A percentile compares a stretch with the other conserved stretches of the same genome.
Evolutionary conservation across 2,113 vertebrate species (phyloP).

Genomic region (Argyrosomus japonicus): DNA sequence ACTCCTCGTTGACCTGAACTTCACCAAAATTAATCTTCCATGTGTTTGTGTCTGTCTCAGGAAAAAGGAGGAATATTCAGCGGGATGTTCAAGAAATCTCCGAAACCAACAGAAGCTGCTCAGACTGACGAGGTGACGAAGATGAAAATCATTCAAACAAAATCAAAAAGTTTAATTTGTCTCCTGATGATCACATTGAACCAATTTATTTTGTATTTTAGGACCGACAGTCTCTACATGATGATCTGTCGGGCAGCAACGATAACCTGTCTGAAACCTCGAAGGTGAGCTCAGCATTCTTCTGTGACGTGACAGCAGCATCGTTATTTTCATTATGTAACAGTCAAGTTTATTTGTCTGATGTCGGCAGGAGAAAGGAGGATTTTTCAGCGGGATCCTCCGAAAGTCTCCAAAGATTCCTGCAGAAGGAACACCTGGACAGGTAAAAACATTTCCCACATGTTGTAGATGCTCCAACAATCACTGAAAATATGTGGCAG

Average conservation of each 20-base stretch:
- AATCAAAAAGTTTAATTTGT: rapidly evolving
- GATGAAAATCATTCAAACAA: not conserved
- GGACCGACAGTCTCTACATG: slow-evolving; percentile 26
- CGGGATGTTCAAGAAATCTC: slow-evolving; percentile 65
- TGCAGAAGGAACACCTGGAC: slow-evolving; percentile 15
- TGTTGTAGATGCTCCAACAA: not conserved
- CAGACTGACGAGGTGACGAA: slow-evolving; percentile 44
- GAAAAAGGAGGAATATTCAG: slow-evolving; percentile 65
- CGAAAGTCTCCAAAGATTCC: slow-evolving; percentile 56
- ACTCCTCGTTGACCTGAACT: not conserved
- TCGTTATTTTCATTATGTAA: not conserved
- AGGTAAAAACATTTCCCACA: slow-evolving; percentile 33
- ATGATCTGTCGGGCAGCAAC: slow-evolving; percentile 33
- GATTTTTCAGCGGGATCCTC: slow-evolving; percentile 62
- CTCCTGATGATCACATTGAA: not conserved
- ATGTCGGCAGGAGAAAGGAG: slow-evolving; percentile 58
- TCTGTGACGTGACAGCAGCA: not conserved
- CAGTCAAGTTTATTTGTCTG: not conserved
- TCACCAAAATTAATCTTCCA: not conserved
- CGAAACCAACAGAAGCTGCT: slow-evolving; percentile 46
- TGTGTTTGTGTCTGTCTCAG: slow-evolving; percentile 27
- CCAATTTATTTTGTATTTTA: not conserved
- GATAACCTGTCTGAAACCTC: slow-evolving; percentile 46
- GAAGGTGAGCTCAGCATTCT: slow-evolving; percentile 44
- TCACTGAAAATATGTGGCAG: not conserved